Evolutionary conservation across 2,888 invertebrate species (phyloP), one percentile per base, ranked within the genome.

Genomic region (Drepana falcataria): DNA sequence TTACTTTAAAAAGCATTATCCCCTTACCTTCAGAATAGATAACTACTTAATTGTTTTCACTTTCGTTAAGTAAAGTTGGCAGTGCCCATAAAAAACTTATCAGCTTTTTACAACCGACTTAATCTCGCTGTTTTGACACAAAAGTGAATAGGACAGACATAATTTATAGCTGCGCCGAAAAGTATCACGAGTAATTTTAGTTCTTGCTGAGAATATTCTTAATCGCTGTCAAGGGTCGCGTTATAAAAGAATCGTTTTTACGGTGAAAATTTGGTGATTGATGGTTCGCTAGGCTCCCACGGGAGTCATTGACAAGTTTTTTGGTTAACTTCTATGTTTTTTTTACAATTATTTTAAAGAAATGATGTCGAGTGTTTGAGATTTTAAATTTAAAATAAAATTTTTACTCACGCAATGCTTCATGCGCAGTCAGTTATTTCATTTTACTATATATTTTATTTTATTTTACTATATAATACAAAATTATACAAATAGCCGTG

Each of bases 141-240:
- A 51, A 51, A 40, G 34, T 44, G 44, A 44, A 44, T 44, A 44
- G 44, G 9, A 51, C 65, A 59, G 56, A 48, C 53, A 57, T 60
- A 64, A 66, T 69, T 74, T 75, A 69, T 65, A 59, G 60, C 55
- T 56, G 59, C 52, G 56, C 66, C 66, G 62, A 58, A 37, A 3
- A 37, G 54, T 69, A 66, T 59, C 40, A 40, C 40, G 40, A 51
- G 51, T 34, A 41, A 66, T 68, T 62, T 68, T 63, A 70, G 60
- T 63, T 66, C 51, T 51, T 56, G 56, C 49, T 56, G 61, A 41
- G 40, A 40, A 37, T 49, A 49, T 51, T 51, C 51, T 51, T 51
- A 51, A 51, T 51, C 51, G 51, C 35, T 51, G 51, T 34, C 51
- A 53, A 62, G 66, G 57, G 53, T 54, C 49, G 54, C 54, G 57